Base-by-base conservation (phyloP, 2,797 vertebrate genomes). In the Mallotus villosus region DNA sequence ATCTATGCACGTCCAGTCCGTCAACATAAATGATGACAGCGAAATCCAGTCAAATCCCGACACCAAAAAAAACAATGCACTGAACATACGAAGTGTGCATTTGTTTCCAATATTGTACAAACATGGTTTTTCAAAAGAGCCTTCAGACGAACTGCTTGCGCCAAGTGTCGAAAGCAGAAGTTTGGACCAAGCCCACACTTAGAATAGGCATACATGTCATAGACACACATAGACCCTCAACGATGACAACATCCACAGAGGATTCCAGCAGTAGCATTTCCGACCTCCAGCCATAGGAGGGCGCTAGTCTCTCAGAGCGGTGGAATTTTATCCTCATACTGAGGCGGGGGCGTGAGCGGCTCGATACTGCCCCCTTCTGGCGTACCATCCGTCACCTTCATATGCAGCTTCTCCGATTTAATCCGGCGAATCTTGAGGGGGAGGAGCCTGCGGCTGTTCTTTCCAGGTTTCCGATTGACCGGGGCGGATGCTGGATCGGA, bases 321-420 rank as follows among this genome's bases (percentile, higher is more conserved):
- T 37, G 88, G 94, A 32, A 87, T 75, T 73, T 91, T 88, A 71
- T 92, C 92, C 0, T 99, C 96, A 0, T 98, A 99, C 88, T 95
- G 95, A 0, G 97, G 97, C 0, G 97, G 97, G 0, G 97, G 97
- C 0, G 97, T 99, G 8, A 99, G 89, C 0, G 97, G 97, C 78
- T 99, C 97, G 22, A 99, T 93, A 0, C 93, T 95, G 17, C 93
- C 71, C 0, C 89, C 93, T 0, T 72, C 29, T 0, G 84, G 60
- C n/a, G 84, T 80, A 63, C 90, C 91, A 0, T 89, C 75, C 5
- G 90, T 67, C 62, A 90, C 94, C 82, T 95, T 98, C 75, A 95
- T 87, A 82, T 93, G 94, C 37, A 96, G 85, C 84, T 97, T 98
- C 78, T 99, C 97, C 0, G 97, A 98, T 82, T 97, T 97, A 81